These are phyloP conservation scores for Squalus acanthias DNA, from an alignment of 2,797 vertebrate genomes.

Conservation along the genomic window DNA sequence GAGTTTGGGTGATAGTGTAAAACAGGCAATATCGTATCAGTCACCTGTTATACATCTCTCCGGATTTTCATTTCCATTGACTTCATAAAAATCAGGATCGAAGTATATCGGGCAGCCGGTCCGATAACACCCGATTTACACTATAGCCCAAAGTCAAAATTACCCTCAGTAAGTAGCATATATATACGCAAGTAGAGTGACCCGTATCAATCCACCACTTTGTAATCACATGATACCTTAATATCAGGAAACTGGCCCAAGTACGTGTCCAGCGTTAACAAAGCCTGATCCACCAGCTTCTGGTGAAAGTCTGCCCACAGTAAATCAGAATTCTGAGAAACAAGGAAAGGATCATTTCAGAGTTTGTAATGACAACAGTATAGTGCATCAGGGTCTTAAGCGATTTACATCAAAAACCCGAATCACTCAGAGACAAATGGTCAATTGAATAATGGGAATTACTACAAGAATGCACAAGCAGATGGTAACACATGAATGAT, in stretches of 20 bases:
- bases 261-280: conserved; percentile 85
- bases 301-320: conserved; percentile 98
- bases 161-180: not conserved
- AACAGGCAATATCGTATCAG: not conserved
- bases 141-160: not conserved
- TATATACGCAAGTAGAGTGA: not conserved
- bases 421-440: conserved; percentile 36
- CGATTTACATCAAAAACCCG: conserved; percentile 37
- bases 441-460: conserved; percentile 9
- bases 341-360: conserved; percentile 40
- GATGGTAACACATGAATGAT: not conserved
- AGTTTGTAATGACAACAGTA: not conserved
- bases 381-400: not conserved
- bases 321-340: conserved; percentile 80
- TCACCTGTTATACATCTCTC: not conserved
- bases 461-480: not conserved
- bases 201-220: not conserved
- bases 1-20: not conserved
- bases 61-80: not conserved
- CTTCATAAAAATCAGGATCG: not conserved
- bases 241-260: conserved; percentile 92
- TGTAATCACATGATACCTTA: conserved; percentile 64
- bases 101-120: not conserved
- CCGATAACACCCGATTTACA: not conserved
- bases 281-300: conserved; percentile 85